A percentile compares a stretch with the other conserved stretches of the same genome.
Conservation (phyloP, 2,797 vertebrate species). For the Nasua narica region DNA sequence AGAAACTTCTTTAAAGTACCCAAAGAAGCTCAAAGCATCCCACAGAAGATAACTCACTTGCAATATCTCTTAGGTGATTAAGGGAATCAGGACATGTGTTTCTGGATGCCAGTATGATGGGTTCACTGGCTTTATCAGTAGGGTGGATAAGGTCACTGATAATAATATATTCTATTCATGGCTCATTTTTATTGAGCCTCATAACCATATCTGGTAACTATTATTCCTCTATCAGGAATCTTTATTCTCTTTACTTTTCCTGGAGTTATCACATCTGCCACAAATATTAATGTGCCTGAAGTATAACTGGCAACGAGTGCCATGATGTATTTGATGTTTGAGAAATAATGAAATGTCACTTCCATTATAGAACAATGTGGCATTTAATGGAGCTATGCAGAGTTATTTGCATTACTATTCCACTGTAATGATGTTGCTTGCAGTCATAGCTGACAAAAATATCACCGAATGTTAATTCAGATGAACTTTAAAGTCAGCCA, state of each 20-base stretch:
- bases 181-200: conserved; percentile 16
- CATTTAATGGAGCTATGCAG: conserved; percentile 80
- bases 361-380: conserved; percentile 79
- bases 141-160: conserved; percentile 47
- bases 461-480: conserved; percentile 80
- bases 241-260: not conserved
- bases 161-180: conserved; percentile 26
- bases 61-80: not conserved
- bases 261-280: conserved; percentile 51
- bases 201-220: conserved; percentile 22
- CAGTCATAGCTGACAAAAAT: conserved; percentile 78
- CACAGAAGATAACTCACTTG: not conserved
- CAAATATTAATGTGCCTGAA: conserved; percentile 68
- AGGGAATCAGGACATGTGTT: not conserved
- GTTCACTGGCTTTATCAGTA: not conserved
- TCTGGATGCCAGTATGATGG: not conserved
- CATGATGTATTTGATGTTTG: conserved; percentile 65
- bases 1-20: not conserved
- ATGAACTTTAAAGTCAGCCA: conserved; percentile 82
- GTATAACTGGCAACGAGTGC: conserved; percentile 58
- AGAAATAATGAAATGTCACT: conserved; percentile 83
- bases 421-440: conserved; percentile 73
- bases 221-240: not conserved
- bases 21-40: not conserved
- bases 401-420: conserved; percentile 80